Conservation (phyloP, 2,888 invertebrate genomes). For the Lomographa bimaculata region DNA sequence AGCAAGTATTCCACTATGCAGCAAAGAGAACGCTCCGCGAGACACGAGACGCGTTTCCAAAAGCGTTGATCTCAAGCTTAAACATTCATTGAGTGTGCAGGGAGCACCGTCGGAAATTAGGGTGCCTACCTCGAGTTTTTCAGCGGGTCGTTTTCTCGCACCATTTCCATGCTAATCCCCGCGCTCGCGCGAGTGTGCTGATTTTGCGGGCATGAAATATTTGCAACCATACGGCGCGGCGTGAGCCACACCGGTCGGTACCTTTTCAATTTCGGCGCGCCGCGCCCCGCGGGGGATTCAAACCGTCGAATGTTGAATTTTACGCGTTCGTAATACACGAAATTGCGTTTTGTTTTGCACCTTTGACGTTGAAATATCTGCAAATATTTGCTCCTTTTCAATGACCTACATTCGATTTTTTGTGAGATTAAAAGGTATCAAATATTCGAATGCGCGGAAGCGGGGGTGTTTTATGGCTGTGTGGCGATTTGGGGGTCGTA, state of each 20-base stretch:
- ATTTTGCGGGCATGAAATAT: slow-evolving; percentile 70
- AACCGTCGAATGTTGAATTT: slow-evolving; percentile 60
- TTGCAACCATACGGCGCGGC: slow-evolving; percentile 53
- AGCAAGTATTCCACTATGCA: slow-evolving; percentile 10
- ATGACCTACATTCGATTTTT: slow-evolving; percentile 39
- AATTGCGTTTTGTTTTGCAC: slow-evolving; percentile 46
- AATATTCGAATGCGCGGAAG: slow-evolving; percentile 53
- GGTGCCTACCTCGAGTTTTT: slow-evolving; percentile 41
- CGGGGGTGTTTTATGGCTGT: slow-evolving; percentile 55
- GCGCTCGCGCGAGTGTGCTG: slow-evolving; percentile 58
- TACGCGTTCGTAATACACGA: slow-evolving; percentile 51
- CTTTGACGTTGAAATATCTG: slow-evolving; percentile 40
- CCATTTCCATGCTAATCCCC: slow-evolving; percentile 74
- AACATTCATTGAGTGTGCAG: slow-evolving; percentile 51
- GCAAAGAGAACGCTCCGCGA: slow-evolving; percentile 23
- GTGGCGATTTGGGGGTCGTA: slow-evolving; percentile 49
- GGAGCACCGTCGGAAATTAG: slow-evolving; percentile 53
- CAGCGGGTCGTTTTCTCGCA: slow-evolving; percentile 56
- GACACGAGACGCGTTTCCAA: slow-evolving; percentile 28
- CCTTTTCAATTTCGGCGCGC: slow-evolving; percentile 66
- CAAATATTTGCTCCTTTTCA: slow-evolving; percentile 33
- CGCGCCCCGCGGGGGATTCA: slow-evolving; percentile 51
- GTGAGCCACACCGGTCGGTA: slow-evolving; percentile 47
- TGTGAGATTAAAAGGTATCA: slow-evolving; percentile 47
- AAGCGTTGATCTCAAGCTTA: slow-evolving; percentile 52